These are phyloP conservation scores for Caenorhabditis sp. DNA, from an alignment of 2,888 invertebrate genomes.

Conservation along the genomic window DNA sequence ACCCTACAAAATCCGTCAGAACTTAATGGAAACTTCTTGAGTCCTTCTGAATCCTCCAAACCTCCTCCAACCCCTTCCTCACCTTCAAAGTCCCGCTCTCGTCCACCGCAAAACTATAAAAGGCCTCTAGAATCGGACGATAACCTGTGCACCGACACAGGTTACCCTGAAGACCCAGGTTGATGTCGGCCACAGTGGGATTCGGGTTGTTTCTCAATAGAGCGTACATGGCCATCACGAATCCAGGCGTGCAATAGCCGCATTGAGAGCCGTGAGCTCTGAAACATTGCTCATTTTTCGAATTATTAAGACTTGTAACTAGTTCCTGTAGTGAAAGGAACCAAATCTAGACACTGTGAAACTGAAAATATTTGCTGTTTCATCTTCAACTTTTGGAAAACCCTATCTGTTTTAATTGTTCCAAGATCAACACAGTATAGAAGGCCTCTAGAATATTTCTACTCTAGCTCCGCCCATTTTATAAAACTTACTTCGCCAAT, in stretches of 20 bases:
- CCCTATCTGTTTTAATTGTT: background rate
- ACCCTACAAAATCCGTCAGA: too few species aligned
- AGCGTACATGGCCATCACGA: slow-evolving; percentile 97
- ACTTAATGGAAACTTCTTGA: too few species aligned
- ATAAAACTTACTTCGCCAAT: slow-evolving; percentile 76
- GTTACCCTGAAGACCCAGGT: slow-evolving; percentile 84
- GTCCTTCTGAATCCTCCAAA: too few species aligned
- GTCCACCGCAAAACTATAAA: slow-evolving; percentile 85
- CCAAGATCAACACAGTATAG: too few species aligned
- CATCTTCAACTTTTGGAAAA: too few species aligned
- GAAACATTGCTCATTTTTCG: slow-evolving; percentile 20
- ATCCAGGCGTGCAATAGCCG: slow-evolving; percentile 96
- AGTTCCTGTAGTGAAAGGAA: too few species aligned
- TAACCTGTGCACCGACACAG: slow-evolving; percentile 96
- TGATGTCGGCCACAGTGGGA: slow-evolving; percentile 85
- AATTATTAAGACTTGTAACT: too few species aligned
- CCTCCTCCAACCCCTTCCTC: too few species aligned
- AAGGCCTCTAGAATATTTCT: too few species aligned
- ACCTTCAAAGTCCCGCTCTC: slow-evolving; percentile 73
- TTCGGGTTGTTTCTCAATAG: slow-evolving; percentile 89
- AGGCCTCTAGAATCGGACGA: slow-evolving; percentile 93
- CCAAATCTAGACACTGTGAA: too few species aligned
- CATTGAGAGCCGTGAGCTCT: slow-evolving; percentile 94
- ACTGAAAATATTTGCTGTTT: too few species aligned
- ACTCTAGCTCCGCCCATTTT: too few species aligned